A percentile compares a stretch with the other conserved stretches of the same genome.
These are phyloP conservation scores for Aphrophora alni DNA, from an alignment of 2,888 invertebrate species.

Conservation along the genomic window DNA sequence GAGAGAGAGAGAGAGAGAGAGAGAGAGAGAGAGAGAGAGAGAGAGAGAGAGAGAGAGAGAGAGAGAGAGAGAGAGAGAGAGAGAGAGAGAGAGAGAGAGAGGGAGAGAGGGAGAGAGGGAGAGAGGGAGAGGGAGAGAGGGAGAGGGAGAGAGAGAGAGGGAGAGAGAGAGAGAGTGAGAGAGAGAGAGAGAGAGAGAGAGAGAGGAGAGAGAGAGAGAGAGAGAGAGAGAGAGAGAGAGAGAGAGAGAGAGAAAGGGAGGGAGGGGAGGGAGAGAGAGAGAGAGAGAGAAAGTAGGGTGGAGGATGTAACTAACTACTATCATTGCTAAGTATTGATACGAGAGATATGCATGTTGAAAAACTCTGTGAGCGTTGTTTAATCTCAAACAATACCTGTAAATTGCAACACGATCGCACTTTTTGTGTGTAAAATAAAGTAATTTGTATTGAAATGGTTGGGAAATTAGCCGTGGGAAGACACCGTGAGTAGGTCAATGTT, in stretches of 20 bases:
- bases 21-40: slow-evolving; percentile 13
- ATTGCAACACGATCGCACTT: background rate
- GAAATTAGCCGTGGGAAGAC: background rate
- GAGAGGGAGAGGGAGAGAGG: too few relatives aligned
- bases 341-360: background rate
- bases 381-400: background rate
- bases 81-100: too few relatives aligned
- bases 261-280: background rate
- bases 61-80: background rate
- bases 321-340: background rate
- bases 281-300: background rate
- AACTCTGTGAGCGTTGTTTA: background rate
- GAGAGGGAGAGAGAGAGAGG: too few relatives aligned
- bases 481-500: background rate
- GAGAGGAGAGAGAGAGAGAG: background rate
- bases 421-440: background rate
- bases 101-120: too few relatives aligned
- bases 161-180: too few relatives aligned
- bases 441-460: background rate
- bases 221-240: background rate
- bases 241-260: background rate
- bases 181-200: background rate
- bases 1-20: slow-evolving; percentile 13
- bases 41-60: slow-evolving; percentile 13
- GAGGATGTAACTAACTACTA: background rate